A percentile compares a stretch with the other conserved stretches of the same genome.
These are phyloP conservation scores for Magallana angulata DNA, from an alignment of 1,140 invertebrate species.

Conservation along the genomic window DNA sequence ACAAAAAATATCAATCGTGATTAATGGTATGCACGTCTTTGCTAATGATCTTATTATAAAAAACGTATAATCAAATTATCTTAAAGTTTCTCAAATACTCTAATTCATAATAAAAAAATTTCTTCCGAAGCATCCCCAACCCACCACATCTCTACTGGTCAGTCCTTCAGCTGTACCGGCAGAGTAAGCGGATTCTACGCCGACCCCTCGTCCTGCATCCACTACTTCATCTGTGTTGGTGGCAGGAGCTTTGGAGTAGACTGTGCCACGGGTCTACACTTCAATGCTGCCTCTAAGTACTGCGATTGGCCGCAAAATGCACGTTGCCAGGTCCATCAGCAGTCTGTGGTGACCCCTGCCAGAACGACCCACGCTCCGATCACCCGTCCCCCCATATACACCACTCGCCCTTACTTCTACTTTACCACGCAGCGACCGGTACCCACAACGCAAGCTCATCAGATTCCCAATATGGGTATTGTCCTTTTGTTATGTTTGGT, in stretches of 20 bases:
- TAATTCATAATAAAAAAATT: no score
- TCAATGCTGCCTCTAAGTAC: slow-evolving; percentile 56
- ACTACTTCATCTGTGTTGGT: slow-evolving; percentile 66
- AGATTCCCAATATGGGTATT: background rate
- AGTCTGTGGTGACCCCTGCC: background rate
- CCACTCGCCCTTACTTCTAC: background rate
- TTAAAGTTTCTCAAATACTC: no score
- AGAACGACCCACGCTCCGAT: slow-evolving; percentile 1
- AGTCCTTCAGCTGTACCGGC: slow-evolving; percentile 56
- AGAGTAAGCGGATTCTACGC: slow-evolving; percentile 59
- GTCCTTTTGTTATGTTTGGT: no score
- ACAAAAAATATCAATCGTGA: no score
- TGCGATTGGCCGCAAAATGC: slow-evolving; percentile 67
- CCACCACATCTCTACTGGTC: slow-evolving; percentile 26
- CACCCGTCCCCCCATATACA: background rate
- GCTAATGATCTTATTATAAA: no score
- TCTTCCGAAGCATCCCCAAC: background rate
- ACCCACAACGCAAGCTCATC: background rate
- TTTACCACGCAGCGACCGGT: background rate
- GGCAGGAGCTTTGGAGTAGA: slow-evolving; percentile 56
- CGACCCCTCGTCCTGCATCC: slow-evolving; percentile 57
- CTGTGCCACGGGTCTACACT: slow-evolving; percentile 64
- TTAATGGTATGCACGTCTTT: no score
- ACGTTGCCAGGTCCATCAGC: slow-evolving; percentile 37
- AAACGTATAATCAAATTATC: no score